These are phyloP conservation scores for Enteromius anoplus DNA, from an alignment of 2,797 vertebrate species.

Conservation along the genomic window DNA sequence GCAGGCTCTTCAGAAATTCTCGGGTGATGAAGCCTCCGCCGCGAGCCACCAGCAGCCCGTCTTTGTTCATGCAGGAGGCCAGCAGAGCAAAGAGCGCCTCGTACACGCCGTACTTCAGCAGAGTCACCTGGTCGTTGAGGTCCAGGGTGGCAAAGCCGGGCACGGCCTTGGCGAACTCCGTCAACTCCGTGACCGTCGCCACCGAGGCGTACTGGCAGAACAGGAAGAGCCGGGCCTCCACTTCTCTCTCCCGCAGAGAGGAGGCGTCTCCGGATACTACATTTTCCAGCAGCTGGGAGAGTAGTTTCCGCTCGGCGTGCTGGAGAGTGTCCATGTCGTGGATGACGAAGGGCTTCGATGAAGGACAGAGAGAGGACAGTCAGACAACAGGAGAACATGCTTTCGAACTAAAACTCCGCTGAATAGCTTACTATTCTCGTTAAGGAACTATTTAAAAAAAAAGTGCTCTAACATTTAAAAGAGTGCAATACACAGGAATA, in stretches of 20 bases:
- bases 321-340: conserved; percentile 95
- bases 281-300: conserved; percentile 80
- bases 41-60: conserved; percentile 90
- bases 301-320: conserved; percentile 88
- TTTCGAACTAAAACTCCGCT: not conserved
- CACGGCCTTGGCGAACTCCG: conserved; percentile 94
- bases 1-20: conserved; percentile 93
- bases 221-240: conserved; percentile 89
- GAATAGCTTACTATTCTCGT: not conserved
- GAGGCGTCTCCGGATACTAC: conserved; percentile 58
- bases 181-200: conserved; percentile 92
- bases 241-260: conserved; percentile 85
- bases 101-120: conserved; percentile 92
- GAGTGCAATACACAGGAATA: not conserved
- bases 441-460: not conserved
- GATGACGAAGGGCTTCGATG: conserved; percentile 89
- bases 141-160: conserved; percentile 89
- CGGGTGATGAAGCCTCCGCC: conserved; percentile 93
- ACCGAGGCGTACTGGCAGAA: conserved; percentile 93
- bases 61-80: conserved; percentile 97
- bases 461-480: not conserved
- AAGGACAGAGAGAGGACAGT: conserved; percentile 10
- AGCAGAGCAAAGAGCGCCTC: conserved; percentile 94
- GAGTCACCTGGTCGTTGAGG: conserved; percentile 92
- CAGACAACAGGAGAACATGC: not conserved